Percentiles rank a stretch among this genome's conserved stretches.
Evolutionary conservation across 1,140 invertebrate genomes (phyloP).

Genomic region (Heterodera carotae): DNA sequence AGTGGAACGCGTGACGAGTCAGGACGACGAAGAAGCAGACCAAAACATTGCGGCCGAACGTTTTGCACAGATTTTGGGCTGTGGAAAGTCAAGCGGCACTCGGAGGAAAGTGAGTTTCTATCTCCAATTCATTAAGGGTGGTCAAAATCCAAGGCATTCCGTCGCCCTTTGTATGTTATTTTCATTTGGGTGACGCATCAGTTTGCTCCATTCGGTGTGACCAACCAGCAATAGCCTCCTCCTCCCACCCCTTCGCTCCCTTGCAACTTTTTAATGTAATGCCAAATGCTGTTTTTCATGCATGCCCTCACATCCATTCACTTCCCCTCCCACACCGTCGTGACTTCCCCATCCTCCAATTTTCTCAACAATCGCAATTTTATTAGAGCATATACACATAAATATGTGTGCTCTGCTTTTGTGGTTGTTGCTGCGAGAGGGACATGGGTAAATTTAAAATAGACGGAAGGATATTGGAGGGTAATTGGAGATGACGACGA

Average conservation of each 20-base stretch:
- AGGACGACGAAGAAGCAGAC: background rate
- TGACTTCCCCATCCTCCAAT: background rate
- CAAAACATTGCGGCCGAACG: slow-evolving; percentile 16
- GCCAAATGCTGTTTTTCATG: background rate
- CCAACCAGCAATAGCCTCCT: too few species aligned
- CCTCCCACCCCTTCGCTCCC: too few species aligned
- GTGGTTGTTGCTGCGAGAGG: background rate
- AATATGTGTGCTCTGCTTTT: background rate
- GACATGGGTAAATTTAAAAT: slow-evolving; percentile 6
- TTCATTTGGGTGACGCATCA: too few species aligned
- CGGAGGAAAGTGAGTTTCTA: slow-evolving; percentile 25
- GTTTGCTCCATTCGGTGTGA: too few species aligned
- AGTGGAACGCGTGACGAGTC: slow-evolving; percentile 13
- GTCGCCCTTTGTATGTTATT: too few species aligned
- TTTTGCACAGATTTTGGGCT: slow-evolving; percentile 19
- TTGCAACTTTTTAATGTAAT: too few species aligned
- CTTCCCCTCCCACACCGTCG: background rate
- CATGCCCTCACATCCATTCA: too few species aligned
- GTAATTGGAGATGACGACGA: slow-evolving; percentile 27
- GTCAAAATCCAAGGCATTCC: too few species aligned
- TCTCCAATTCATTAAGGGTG: too few species aligned
- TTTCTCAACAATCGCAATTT: background rate
- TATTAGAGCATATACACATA: background rate
- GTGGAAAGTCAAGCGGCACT: slow-evolving; percentile 1
- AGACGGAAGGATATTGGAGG: background rate